Conservation (phyloP, 2,888 invertebrate genomes). For the Magallana nippona region DNA sequence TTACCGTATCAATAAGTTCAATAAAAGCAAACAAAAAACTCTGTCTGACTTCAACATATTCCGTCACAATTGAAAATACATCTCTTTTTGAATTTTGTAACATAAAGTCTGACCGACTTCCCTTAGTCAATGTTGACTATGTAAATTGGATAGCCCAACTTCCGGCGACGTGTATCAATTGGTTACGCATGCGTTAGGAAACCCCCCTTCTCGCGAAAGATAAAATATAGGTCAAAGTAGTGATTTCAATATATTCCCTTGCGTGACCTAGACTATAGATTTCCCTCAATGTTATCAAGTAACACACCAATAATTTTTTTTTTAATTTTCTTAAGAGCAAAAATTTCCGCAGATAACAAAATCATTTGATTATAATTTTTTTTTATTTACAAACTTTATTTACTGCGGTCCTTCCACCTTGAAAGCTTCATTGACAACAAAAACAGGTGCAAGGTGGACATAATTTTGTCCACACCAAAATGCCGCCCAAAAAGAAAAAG, state of each 20-base stretch:
- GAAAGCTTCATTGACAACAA: constrained; percentile 51
- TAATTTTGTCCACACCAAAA: constrained; percentile 46
- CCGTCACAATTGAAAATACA: neutral
- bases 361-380: too few species aligned
- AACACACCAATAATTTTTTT: neutral
- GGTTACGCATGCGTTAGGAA: constrained; percentile 18
- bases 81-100: neutral
- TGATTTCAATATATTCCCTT: neutral
- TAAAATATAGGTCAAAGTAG: constrained; percentile 8
- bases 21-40: neutral
- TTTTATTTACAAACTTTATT: neutral
- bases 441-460: neutral
- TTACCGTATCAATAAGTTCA: constrained; percentile 28
- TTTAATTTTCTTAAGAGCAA: neutral
- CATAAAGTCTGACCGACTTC: constrained; percentile 43
- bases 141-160: constrained; percentile 44
- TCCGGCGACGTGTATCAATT: constrained; percentile 55
- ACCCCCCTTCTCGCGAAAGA: neutral
- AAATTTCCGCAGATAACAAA: neutral
- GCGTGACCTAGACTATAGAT: too few species aligned
- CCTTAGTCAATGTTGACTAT: constrained; percentile 34
- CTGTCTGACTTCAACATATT: constrained; percentile 12
- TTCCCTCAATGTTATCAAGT: neutral
- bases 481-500: constrained; percentile 72
- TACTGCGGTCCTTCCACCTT: constrained; percentile 27